These are phyloP conservation scores for Vanessa cardui DNA, from an alignment of 2,888 invertebrate genomes.

Conservation along the genomic window DNA sequence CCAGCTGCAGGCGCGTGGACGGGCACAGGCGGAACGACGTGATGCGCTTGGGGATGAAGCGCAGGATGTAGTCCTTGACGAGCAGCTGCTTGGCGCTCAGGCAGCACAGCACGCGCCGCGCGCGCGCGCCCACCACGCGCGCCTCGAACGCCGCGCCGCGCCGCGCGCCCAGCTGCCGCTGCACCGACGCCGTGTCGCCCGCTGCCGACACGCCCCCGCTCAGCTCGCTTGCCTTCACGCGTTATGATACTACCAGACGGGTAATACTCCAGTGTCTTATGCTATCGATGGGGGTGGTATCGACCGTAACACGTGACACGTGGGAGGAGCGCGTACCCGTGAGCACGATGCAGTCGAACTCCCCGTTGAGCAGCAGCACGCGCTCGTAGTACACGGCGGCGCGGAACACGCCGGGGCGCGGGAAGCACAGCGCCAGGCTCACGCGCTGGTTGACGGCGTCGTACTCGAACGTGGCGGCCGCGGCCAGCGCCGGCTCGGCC, in stretches of 20 bases:
- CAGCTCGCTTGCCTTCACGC: too few species aligned
- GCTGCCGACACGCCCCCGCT: conserved; percentile 46
- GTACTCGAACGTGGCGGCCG: conserved; percentile 86
- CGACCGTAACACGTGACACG: too few species aligned
- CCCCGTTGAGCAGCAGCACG: conserved; percentile 91
- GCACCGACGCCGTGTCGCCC: conserved; percentile 89
- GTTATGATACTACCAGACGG: too few species aligned
- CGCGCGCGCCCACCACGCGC: conserved; percentile 61
- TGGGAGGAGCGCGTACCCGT: conserved; percentile 83
- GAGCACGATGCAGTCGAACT: conserved; percentile 95
- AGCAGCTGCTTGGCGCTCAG: conserved; percentile 95
- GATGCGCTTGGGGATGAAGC: conserved; percentile 95
- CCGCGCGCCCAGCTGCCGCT: conserved; percentile 92
- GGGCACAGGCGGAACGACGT: conserved; percentile 96
- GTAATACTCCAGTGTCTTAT: too few species aligned
- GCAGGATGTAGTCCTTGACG: conserved; percentile 95
- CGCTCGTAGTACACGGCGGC: conserved; percentile 90
- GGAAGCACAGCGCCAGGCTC: conserved; percentile 89
- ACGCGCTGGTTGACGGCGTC: conserved; percentile 91
- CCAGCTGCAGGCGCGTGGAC: conserved; percentile 85
- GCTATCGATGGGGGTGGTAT: too few species aligned
- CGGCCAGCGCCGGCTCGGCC: conserved; percentile 78
- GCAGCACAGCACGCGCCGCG: conserved; percentile 93
- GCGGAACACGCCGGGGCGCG: conserved; percentile 90
- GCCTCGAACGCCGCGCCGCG: conserved; percentile 95